Base-by-base conservation (phyloP, 2,797 vertebrate genomes). In the Manis javanica region DNA sequence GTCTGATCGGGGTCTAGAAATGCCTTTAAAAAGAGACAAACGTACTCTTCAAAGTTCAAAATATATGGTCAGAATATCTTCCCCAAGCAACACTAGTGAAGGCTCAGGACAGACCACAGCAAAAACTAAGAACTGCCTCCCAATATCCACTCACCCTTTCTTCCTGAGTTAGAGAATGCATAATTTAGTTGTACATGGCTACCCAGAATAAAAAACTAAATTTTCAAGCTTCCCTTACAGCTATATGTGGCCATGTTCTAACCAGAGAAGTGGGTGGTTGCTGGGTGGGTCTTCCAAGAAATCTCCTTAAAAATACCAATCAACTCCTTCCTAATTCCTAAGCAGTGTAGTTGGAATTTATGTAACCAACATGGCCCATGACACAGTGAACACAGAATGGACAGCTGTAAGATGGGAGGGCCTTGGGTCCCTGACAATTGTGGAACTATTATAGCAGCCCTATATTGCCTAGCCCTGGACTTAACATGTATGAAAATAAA, bases 1-100 rank as follows among this genome's bases (percentile, higher is more conserved):
- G 90, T 99, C 99, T 31, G 99, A 99, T 3, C 99, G 98, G 57
- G 99, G 99, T 18, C 99, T 99, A 39, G 99, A 99, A 97, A 99
- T 99, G 96, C 99, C 99, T 99, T 98, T 7, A 92, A 79, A 90
- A 74, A 92, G 94, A 93, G 66, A 92, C n/a, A 87, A 94, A 75
- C 23, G 37, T 84, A 95, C 68, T 97, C 51, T 53, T 93, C 77
- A 95, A 6, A 83, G 46, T 75, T 96, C 77, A 88, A 96, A 96
- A 90, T 79, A 51, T 3, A 4, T 82, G 39, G 74, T 64, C 64
- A 81, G 42, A 87, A 96, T 94, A 91, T 66, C 74, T 83, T 95
- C 42, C 29, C 66, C 69, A 97, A 61, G 57, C 26, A 96, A 83
- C 42, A 92, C 21, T 34, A 72, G 31, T 34, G 61, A 95, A 88